Evolutionary conservation across 2,888 invertebrate species (phyloP).

Genomic region (Eupsilia transversa): DNA sequence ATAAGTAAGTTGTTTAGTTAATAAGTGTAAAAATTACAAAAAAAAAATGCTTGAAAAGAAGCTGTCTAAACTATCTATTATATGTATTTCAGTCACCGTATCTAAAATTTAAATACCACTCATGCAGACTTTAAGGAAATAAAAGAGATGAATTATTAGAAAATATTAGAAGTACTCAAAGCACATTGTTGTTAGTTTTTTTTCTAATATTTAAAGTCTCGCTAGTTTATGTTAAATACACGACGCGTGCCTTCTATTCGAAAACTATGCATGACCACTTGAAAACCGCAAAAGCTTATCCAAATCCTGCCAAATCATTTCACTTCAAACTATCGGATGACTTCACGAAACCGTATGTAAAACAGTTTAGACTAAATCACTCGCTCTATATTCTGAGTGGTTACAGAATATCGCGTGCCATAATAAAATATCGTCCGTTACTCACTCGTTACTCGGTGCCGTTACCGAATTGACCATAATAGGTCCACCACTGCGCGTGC

Average conservation of each 20-base stretch:
- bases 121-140: not conserved
- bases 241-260: slow-evolving; percentile 22
- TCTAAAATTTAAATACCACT: slow-evolving; percentile 46
- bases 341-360: slow-evolving; percentile 57
- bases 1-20: not conserved
- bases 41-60: not conserved
- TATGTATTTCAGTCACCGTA: slow-evolving; percentile 27
- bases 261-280: slow-evolving; percentile 16
- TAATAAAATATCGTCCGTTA: slow-evolving; percentile 79
- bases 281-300: slow-evolving; percentile 20
- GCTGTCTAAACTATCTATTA: not conserved
- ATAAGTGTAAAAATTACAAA: not conserved
- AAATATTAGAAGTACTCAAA: slow-evolving; percentile 11
- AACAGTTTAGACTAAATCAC: slow-evolving; percentile 59
- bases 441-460: slow-evolving; percentile 75
- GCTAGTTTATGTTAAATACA: slow-evolving; percentile 37
- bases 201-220: slow-evolving; percentile 17
- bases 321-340: slow-evolving; percentile 33
- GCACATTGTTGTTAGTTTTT: slow-evolving; percentile 11
- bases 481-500: slow-evolving; percentile 74
- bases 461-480: slow-evolving; percentile 84
- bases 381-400: slow-evolving; percentile 59
- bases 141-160: no score
- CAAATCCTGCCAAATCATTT: slow-evolving; percentile 49
- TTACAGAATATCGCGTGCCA: slow-evolving; percentile 76